A percentile compares a stretch with the other conserved stretches of the same genome.
Evolutionary conservation across 2,113 vertebrate genomes (phyloP).

Genomic region (Coryphaenoides rupestris): DNA sequence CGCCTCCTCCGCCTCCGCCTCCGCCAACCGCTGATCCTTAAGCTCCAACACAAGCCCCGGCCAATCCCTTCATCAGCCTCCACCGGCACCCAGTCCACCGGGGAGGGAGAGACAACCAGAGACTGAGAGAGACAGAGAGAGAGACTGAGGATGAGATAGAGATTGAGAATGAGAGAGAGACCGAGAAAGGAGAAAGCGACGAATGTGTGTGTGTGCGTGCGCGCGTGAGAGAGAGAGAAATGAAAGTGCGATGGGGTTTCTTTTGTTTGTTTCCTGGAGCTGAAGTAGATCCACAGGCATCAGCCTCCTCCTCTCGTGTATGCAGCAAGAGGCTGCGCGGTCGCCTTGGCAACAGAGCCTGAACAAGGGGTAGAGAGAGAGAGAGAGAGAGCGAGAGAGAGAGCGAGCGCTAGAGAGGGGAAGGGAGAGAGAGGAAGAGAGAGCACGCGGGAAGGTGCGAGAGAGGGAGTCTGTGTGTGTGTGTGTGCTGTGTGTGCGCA

Average conservation of each 20-base stretch:
- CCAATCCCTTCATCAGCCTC: no score
- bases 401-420: slow-evolving; percentile 13
- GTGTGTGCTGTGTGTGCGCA: background rate
- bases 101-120: slow-evolving; percentile 41
- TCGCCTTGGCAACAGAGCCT: slow-evolving; percentile 74
- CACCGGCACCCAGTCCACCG: slow-evolving; percentile 37
- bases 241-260: slow-evolving; percentile 50
- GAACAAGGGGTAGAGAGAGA: slow-evolving; percentile 48
- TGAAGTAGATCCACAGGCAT: slow-evolving; percentile 63
- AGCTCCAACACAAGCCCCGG: no score
- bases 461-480: slow-evolving; percentile 1
- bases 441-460: slow-evolving; percentile 5
- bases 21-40: slow-evolving; percentile 39
- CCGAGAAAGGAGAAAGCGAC: slow-evolving; percentile 13
- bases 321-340: slow-evolving; percentile 72
- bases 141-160: background rate
- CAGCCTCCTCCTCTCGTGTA: slow-evolving; percentile 66
- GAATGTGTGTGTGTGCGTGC: no score
- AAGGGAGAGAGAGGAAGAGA: slow-evolving; percentile 21
- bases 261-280: slow-evolving; percentile 67
- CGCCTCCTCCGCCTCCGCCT: slow-evolving; percentile 23
- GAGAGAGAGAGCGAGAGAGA: slow-evolving; percentile 23
- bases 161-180: background rate
- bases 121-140: slow-evolving; percentile 5
- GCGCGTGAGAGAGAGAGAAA: slow-evolving; percentile 5